These are phyloP conservation scores for Triops longicaudatus DNA, from an alignment of 1,140 invertebrate genomes.

Conservation along the genomic window DNA sequence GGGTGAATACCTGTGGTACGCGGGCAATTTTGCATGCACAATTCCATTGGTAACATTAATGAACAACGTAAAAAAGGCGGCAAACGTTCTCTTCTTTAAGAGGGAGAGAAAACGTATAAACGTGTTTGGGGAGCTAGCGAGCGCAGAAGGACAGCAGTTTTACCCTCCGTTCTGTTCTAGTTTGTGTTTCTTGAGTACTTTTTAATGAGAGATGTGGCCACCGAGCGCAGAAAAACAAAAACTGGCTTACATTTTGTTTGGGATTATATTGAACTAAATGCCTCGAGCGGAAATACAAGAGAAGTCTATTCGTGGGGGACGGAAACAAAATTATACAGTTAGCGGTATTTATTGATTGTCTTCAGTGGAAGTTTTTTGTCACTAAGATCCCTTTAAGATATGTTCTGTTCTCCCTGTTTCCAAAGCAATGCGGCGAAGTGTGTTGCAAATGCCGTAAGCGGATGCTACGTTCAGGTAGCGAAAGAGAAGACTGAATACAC, in stretches of 20 bases:
- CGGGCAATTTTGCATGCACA: constrained; percentile 11
- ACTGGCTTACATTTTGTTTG: background rate
- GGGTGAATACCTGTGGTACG: constrained; percentile 5
- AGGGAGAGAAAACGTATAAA: background rate
- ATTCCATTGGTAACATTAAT: background rate
- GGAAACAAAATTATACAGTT: constrained; percentile 6
- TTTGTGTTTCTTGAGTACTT: background rate
- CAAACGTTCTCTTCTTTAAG: too few species aligned
- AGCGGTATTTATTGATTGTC: background rate
- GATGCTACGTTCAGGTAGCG: too few species aligned
- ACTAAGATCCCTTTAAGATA: too few species aligned
- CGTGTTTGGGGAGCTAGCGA: background rate
- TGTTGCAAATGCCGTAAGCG: too few species aligned
- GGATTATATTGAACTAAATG: background rate
- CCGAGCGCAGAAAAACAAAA: background rate
- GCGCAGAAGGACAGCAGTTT: background rate
- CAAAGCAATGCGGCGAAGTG: too few species aligned
- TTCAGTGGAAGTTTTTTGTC: too few species aligned
- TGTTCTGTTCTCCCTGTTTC: too few species aligned
- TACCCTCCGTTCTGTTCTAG: background rate
- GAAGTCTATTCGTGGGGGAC: background rate
- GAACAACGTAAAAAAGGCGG: background rate
- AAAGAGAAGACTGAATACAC: too few species aligned
- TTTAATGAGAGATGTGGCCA: background rate
- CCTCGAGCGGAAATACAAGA: background rate